Conservation (phyloP, 2,888 invertebrate genomes). For the Eupithecia abbreviata region DNA sequence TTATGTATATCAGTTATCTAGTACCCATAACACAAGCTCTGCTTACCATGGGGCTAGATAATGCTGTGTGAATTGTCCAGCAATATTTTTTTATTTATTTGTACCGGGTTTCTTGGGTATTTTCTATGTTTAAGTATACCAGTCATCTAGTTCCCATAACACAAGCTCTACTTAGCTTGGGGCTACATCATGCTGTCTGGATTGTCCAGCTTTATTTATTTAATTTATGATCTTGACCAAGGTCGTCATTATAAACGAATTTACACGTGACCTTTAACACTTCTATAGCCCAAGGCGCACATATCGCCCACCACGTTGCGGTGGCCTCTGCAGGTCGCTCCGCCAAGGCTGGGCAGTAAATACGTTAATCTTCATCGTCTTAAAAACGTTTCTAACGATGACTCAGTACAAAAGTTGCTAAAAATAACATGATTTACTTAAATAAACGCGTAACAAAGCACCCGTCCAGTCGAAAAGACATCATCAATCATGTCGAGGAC, state of each 20-base stretch:
- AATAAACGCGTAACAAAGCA: slow-evolving; percentile 29
- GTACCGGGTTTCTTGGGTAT: too few relatives aligned
- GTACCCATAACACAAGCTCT: too few relatives aligned
- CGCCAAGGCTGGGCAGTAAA: too few relatives aligned
- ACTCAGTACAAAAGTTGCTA: slow-evolving; percentile 9
- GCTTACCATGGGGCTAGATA: too few relatives aligned
- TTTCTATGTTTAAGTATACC: too few relatives aligned
- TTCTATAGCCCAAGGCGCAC: too few relatives aligned
- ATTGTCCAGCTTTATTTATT: background rate
- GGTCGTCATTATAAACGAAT: background rate
- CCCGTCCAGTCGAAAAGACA: slow-evolving; percentile 29
- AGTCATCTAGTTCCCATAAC: background rate
- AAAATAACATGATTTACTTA: slow-evolving; percentile 26
- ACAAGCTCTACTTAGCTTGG: background rate
- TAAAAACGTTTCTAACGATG: slow-evolving; percentile 7
- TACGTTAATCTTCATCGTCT: background rate
- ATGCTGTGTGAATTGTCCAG: too few relatives aligned
- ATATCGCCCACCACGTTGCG: too few relatives aligned
- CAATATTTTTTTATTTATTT: too few relatives aligned
- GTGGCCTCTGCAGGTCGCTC: too few relatives aligned
- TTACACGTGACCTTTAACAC: background rate
- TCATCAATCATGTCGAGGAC: slow-evolving; percentile 33
- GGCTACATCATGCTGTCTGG: background rate
- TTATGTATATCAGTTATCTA: too few relatives aligned
- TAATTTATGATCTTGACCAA: background rate